These are phyloP conservation scores for Oxygymnocypris stewartii DNA, from an alignment of 2,113 vertebrate genomes.

Conservation along the genomic window DNA sequence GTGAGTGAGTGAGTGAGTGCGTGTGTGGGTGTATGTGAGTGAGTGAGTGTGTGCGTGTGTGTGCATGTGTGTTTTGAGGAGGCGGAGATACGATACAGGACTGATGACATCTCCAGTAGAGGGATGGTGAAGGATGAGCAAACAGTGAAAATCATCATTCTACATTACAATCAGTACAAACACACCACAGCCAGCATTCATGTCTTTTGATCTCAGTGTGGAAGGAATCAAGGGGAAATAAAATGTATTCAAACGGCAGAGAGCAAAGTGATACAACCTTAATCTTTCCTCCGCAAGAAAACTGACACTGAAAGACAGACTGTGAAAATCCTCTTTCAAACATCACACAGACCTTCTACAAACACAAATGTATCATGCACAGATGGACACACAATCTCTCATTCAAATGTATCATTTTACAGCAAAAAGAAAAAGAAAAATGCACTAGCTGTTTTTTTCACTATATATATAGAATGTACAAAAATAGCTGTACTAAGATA, in stretches of 20 bases:
- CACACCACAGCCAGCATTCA: not conserved
- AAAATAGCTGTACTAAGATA: not conserved
- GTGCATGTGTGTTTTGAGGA: not conserved
- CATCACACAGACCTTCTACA: not conserved
- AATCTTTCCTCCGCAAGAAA: not conserved
- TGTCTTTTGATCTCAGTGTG: not conserved
- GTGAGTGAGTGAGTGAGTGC: no score
- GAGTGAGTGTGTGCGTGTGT: no score
- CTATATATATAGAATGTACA: not conserved
- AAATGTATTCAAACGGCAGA: not conserved
- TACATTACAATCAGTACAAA: not conserved
- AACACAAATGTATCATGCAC: not conserved
- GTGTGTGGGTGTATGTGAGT: no score
- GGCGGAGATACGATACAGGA: slow-evolving; percentile 26
- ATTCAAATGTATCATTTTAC: not conserved
- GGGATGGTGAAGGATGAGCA: not conserved
- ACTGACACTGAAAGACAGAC: not conserved
- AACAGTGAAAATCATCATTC: slow-evolving; percentile 4
- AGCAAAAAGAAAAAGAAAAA: not conserved
- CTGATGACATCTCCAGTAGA: slow-evolving; percentile 4
- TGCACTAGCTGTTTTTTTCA: not conserved
- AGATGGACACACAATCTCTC: not conserved
- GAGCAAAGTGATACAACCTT: not conserved
- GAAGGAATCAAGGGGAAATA: not conserved
- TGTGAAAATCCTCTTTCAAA: not conserved